Percentiles rank a stretch among this genome's conserved stretches.
Evolutionary conservation across 2,888 invertebrate species (phyloP).

Genomic region (Phragmatobia fuliginosa): DNA sequence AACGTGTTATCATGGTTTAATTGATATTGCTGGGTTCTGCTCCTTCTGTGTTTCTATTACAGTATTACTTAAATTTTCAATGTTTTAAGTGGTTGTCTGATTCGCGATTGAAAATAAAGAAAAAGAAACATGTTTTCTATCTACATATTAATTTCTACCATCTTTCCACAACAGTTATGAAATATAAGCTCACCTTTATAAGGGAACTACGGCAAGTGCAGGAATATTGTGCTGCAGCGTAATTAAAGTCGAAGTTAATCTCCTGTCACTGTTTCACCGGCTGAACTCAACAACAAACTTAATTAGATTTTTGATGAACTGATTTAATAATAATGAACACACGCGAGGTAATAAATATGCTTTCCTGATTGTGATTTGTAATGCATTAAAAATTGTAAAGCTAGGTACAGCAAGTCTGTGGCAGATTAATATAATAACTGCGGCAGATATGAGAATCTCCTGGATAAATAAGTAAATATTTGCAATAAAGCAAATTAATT

Average conservation of each 20-base stretch:
- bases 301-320: conserved; percentile 79
- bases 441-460: too few relatives aligned
- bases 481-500: too few relatives aligned
- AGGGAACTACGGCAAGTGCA: conserved; percentile 26
- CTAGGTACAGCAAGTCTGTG: not conserved
- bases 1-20: too few relatives aligned
- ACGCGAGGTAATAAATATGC: conserved; percentile 25
- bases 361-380: not conserved
- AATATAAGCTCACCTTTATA: conserved; percentile 18
- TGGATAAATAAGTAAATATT: too few relatives aligned
- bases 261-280: conserved; percentile 72
- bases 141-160: not conserved
- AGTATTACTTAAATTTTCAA: too few relatives aligned
- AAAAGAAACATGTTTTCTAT: not conserved
- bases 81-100: not conserved
- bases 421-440: too few relatives aligned
- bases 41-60: too few relatives aligned
- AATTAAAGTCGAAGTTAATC: conserved; percentile 83
- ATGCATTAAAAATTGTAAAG: not conserved
- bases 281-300: conserved; percentile 62
- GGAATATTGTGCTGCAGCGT: conserved; percentile 64
- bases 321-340: conserved; percentile 49
- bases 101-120: not conserved
- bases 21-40: too few relatives aligned
- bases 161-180: conserved; percentile 7